phyloP scores from a whole-genome alignment of 2,888 invertebrate species.

The Amiota communis region DNA sequence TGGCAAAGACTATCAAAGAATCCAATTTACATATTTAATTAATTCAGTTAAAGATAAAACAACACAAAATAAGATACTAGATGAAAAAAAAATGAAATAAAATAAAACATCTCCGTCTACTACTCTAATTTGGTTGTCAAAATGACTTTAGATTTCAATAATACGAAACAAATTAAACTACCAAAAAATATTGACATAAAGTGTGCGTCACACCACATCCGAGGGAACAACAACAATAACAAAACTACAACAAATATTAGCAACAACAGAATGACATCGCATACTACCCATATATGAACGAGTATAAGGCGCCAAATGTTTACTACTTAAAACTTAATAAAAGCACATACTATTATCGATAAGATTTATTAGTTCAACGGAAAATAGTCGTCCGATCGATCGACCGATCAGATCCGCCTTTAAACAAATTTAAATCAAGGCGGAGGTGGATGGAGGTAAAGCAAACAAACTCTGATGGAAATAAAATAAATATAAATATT shows the following conservation, averaged over 20 bases:
- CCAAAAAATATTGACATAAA: conserved; percentile 6
- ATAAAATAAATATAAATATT: conserved; percentile 11
- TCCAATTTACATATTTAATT: conserved; percentile 60
- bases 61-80: conserved; percentile 21
- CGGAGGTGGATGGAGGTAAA: background rate
- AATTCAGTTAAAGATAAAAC: conserved; percentile 50
- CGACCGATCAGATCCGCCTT: background rate
- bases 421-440: background rate
- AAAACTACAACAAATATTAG: too few species aligned
- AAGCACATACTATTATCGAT: conserved; percentile 63
- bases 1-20: conserved; percentile 61
- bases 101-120: conserved; percentile 13
- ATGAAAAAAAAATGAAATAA: conserved; percentile 35
- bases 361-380: conserved; percentile 61
- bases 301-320: conserved; percentile 60
- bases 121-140: conserved; percentile 65
- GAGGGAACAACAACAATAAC: too few species aligned
- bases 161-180: conserved; percentile 33
- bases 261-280: too few species aligned
- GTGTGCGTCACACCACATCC: background rate
- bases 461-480: conserved; percentile 20
- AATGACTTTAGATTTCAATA: conserved; percentile 52
- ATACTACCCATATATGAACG: too few species aligned
- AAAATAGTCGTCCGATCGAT: background rate
- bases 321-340: conserved; percentile 62